Conservation (phyloP, 2,888 invertebrate species). For the Trypoxylon attenuatum region DNA sequence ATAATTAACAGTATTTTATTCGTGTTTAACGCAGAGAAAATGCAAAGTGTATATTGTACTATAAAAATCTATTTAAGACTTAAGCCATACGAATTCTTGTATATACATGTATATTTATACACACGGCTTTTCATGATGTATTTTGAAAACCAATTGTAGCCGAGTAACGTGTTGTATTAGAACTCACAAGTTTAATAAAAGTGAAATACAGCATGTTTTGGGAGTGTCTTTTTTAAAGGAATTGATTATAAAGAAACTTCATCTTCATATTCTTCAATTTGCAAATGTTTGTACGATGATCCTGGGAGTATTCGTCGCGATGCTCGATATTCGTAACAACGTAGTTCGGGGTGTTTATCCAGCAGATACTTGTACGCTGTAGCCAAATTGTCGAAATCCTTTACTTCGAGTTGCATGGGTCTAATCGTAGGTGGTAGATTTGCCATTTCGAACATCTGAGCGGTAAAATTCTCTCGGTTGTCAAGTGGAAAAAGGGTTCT, state of each 20-base stretch:
- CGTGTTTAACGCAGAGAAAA: slow-evolving; percentile 33
- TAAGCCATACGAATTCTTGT: slow-evolving; percentile 59
- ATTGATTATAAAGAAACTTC: background rate
- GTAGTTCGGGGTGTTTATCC: slow-evolving; percentile 80
- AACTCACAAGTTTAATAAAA: slow-evolving; percentile 56
- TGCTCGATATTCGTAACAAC: slow-evolving; percentile 82
- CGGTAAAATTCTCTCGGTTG: slow-evolving; percentile 79
- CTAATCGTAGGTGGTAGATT: slow-evolving; percentile 83
- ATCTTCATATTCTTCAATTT: background rate
- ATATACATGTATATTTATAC: slow-evolving; percentile 51
- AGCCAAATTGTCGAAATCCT: slow-evolving; percentile 86
- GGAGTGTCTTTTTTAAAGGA: background rate
- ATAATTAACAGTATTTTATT: slow-evolving; percentile 49
- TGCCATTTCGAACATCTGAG: slow-evolving; percentile 82
- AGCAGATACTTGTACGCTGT: slow-evolving; percentile 86
- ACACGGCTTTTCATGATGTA: slow-evolving; percentile 32
- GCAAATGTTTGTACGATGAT: background rate
- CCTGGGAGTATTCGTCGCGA: slow-evolving; percentile 58
- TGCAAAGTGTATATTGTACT: slow-evolving; percentile 60
- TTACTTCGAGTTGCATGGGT: slow-evolving; percentile 85
- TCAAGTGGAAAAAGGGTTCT: slow-evolving; percentile 86
- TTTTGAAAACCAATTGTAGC: slow-evolving; percentile 38
- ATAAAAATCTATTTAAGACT: slow-evolving; percentile 57
- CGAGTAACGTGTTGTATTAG: slow-evolving; percentile 44
- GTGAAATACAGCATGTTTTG: slow-evolving; percentile 33